These are phyloP conservation scores for Drosophila borealis DNA, from an alignment of 2,888 invertebrate genomes.

Conservation along the genomic window DNA sequence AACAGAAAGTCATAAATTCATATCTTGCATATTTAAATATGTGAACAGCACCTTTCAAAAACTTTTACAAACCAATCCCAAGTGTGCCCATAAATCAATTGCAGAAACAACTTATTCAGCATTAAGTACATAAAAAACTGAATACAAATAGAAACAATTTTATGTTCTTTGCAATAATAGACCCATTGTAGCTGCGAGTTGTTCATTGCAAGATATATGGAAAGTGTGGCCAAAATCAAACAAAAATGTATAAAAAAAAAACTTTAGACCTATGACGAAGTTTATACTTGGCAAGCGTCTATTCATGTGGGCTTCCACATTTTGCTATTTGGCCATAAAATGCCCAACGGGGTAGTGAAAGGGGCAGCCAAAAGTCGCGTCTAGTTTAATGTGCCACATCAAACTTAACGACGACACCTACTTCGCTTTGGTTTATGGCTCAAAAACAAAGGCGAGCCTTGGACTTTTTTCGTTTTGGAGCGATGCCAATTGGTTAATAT, in stretches of 20 bases:
- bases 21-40: constrained; percentile 17
- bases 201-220: constrained; percentile 34
- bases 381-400: constrained; percentile 76
- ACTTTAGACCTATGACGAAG: constrained; percentile 11
- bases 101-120: constrained; percentile 21
- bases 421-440: constrained; percentile 67
- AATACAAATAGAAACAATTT: constrained; percentile 25
- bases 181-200: constrained; percentile 35
- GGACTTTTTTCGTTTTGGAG: constrained; percentile 45
- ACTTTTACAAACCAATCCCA: constrained; percentile 18
- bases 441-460: constrained; percentile 39
- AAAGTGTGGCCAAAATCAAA: constrained; percentile 22
- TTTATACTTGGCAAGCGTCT: constrained; percentile 24
- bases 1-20: constrained; percentile 24
- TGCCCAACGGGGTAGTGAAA: constrained; percentile 36
- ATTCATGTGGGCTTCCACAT: constrained; percentile 43
- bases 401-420: constrained; percentile 78
- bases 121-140: constrained; percentile 12
- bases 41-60: constrained; percentile 4
- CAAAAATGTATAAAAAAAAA: constrained; percentile 23
- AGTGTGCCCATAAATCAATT: constrained; percentile 42
- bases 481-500: constrained; percentile 75
- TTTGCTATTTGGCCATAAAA: constrained; percentile 43
- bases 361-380: constrained; percentile 30
- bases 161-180: constrained; percentile 26